A percentile compares a stretch with the other conserved stretches of the same genome.
Evolutionary conservation across 2,888 invertebrate genomes (phyloP).

Genomic region (Entomobrya proxima): DNA sequence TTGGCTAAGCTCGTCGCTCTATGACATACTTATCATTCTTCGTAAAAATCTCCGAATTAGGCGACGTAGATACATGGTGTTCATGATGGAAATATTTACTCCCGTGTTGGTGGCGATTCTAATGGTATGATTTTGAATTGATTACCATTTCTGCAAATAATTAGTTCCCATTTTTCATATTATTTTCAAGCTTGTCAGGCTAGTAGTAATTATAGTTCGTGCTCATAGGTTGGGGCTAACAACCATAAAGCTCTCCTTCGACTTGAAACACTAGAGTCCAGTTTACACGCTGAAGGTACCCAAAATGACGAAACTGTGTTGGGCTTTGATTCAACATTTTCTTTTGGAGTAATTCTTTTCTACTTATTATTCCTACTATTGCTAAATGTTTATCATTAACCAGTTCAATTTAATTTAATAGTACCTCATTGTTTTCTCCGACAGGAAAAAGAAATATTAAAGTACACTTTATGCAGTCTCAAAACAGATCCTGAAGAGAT

Average conservation of each 20-base stretch:
- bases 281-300: neutral
- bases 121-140: neutral
- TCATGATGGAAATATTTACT: slow-evolving; percentile 7
- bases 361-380: neutral
- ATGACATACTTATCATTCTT: slow-evolving; percentile 26
- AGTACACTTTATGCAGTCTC: neutral
- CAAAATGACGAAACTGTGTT: neutral
- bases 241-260: neutral
- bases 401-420: neutral
- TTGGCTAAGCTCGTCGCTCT: too few relatives aligned
- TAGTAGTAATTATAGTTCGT: too few relatives aligned
- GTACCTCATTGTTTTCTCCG: neutral
- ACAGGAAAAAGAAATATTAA: neutral
- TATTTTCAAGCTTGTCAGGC: too few relatives aligned
- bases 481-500: neutral
- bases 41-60: slow-evolving; percentile 38
- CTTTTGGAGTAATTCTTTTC: neutral
- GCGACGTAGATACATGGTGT: slow-evolving; percentile 19
- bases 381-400: neutral
- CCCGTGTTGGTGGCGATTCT: neutral
- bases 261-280: neutral
- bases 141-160: neutral
- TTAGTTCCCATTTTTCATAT: neutral
- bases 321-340: neutral
- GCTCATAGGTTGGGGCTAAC: neutral